Evolutionary conservation across 2,888 invertebrate species (phyloP), one percentile per base, ranked within the genome.

Genomic region (Hydriomena furcata): DNA sequence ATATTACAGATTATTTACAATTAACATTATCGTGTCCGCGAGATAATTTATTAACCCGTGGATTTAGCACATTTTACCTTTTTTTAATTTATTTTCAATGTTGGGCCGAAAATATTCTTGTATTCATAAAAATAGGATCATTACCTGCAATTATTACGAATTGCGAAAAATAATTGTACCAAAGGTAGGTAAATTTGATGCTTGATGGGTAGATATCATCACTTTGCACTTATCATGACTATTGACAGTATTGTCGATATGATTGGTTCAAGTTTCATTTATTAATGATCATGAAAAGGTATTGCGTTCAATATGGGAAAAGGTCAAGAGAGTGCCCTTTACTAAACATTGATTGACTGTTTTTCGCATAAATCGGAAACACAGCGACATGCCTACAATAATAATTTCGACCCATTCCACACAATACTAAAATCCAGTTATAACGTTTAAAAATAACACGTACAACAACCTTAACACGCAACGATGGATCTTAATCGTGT

Each of bases 1-100:
- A 81, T 73, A 59, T 76, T 87, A 86, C 85, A 86, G 61, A 76
- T 65, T 87, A 87, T 87, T 74, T 84, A 88, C 84, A 88, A 43
- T 68, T 56, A 58, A 50, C 41, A 52, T 59, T 63, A 69, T 64
- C 71, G 71, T 69, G 62, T 75, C 71, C 73, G 63, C 66, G 70
- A 70, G 61, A 66, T 65, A 69, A 3, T 3, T 3, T 17, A 61
- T 49, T 66, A 69, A 73, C 66, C 69, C 69, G 70, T 75, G 71
- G 68, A 73, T 80, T 82, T 84, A 84, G 82, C 74, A 76, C 77
- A 72, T 55, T 52, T 28, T 25, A 44, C 32, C 68, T 67, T 66
- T 56, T 65, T 55, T 48, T 62, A 61, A 66, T 64, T n/a, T n/a
- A n/a, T n/a, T n/a, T n/a, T n/a, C n/a, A n/a, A 68, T 32, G 42